These are phyloP conservation scores for Trachurus trachurus DNA, from an alignment of 2,797 vertebrate species.

Conservation along the genomic window DNA sequence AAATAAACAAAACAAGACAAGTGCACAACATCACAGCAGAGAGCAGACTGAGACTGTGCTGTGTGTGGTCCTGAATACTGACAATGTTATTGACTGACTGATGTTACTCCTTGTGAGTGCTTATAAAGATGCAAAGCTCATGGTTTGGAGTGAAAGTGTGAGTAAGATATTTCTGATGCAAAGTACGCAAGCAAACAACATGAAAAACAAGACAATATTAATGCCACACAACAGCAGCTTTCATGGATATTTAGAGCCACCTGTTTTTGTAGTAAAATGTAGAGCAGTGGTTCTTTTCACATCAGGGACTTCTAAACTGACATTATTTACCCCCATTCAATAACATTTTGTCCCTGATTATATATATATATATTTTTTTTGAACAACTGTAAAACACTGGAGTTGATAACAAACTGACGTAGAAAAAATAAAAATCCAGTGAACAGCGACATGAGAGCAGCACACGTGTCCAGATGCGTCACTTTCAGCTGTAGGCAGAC, in stretches of 20 bases:
- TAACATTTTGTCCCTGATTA: too few relatives aligned
- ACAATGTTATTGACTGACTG: constrained; percentile 7
- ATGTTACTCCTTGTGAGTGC: background rate
- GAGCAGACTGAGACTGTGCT: constrained; percentile 5
- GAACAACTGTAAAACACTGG: too few relatives aligned
- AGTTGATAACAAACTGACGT: too few relatives aligned
- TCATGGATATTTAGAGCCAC: background rate
- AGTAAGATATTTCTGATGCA: background rate
- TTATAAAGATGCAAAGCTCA: background rate
- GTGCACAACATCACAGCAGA: constrained; percentile 13
- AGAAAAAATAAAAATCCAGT: too few relatives aligned
- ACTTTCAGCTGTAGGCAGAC: too few relatives aligned
- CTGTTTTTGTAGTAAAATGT: background rate
- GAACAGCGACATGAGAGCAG: too few relatives aligned
- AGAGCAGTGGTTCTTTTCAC: background rate
- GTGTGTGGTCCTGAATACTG: constrained; percentile 6
- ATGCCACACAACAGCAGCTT: background rate
- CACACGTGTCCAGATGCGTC: too few relatives aligned
- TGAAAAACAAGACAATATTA: background rate
- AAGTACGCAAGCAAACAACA: background rate
- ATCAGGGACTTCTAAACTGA: too few relatives aligned
- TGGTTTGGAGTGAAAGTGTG: background rate
- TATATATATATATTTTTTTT: too few relatives aligned
- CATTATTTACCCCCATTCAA: too few relatives aligned
- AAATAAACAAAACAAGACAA: background rate